Evolutionary conservation across 2,113 vertebrate species (phyloP), one percentile per base, ranked within the genome.

Genomic region (Paraplagusia blochii): DNA sequence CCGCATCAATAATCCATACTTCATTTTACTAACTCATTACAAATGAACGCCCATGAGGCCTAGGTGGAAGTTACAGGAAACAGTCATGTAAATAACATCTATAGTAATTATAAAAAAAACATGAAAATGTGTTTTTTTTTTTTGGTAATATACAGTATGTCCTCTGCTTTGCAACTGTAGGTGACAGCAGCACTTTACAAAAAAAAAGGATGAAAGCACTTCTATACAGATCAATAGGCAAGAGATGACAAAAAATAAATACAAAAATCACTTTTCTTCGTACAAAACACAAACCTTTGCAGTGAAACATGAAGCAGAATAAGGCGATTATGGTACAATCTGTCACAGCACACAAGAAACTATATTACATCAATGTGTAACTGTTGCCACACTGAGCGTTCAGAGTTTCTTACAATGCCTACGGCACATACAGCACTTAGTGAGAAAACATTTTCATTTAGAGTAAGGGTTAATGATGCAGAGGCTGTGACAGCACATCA

Each of bases 291-390:
- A n/a, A 59, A 1, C 43, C 54, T 35, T 12, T 63, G 47, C 22
- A 44, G 66, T 66, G 43, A 58, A 46, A 76, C 49, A 34, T 14
- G 19, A 68, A 53, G 42, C 57, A 66, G 44, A 63, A 64, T 80
- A 79, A 85, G 79, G 83, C 79, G 62, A 54, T 58, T n/a, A 70
- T 7, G 66, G 76, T 78, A 74, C 56, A 63, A 44, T 61, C 60
- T 67, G 36, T 13, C 7, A 49, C 38, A 9, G 67, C 38, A 12
- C 40, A 33, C 48, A 54, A 58, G n/a, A 65, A 54, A 47, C 49
- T 51, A 53, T 49, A 58, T 40, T 9, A 42, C 48, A 63, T 15
- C 11, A 1, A 56, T 9, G 29, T 66, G n/a, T 57, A 29, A 6
- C 22, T 29, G 22, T 29, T 4, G 22, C 6, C 2, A 29, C 22